Conservation (phyloP, 1,140 invertebrate genomes). For the Nixonia krombeini region DNA sequence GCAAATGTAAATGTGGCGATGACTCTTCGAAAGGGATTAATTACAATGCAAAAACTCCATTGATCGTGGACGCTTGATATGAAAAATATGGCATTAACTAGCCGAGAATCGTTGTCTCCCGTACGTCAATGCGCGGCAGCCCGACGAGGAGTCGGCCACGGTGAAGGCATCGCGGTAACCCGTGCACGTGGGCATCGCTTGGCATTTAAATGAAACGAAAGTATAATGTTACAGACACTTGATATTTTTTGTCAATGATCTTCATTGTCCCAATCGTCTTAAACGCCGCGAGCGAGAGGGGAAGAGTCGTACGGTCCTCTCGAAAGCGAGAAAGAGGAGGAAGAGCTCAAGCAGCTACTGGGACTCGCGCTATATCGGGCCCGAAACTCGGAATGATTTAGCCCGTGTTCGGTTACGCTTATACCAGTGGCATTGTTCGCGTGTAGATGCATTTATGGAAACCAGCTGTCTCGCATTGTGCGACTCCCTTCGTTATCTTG, state of each 20-base stretch:
- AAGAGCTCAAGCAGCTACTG: conserved; percentile 47
- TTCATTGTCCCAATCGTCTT: conserved; percentile 61
- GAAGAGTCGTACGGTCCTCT: no score
- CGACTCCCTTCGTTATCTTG: neutral
- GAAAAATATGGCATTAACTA: no score
- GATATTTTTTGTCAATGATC: conserved; percentile 70
- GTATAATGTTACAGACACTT: conserved; percentile 69
- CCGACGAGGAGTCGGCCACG: no score
- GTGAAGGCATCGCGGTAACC: neutral
- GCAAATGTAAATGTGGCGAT: no score
- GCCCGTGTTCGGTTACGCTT: conserved; percentile 61
- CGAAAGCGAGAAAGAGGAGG: neutral
- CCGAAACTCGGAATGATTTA: conserved; percentile 54
- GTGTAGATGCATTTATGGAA: conserved; percentile 25
- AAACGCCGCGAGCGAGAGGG: conserved; percentile 29
- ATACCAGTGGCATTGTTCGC: conserved; percentile 29
- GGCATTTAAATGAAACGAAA: conserved; percentile 65
- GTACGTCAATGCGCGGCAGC: no score
- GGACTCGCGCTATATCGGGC: conserved; percentile 34
- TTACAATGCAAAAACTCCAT: no score
- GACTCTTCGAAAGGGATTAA: no score
- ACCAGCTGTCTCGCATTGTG: conserved; percentile 21
- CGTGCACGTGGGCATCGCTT: conserved; percentile 26
- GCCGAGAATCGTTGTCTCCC: no score
- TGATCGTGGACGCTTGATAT: no score